Evolutionary conservation across 1,140 invertebrate genomes (phyloP).

Genomic region (Drosophila micromelanica): DNA sequence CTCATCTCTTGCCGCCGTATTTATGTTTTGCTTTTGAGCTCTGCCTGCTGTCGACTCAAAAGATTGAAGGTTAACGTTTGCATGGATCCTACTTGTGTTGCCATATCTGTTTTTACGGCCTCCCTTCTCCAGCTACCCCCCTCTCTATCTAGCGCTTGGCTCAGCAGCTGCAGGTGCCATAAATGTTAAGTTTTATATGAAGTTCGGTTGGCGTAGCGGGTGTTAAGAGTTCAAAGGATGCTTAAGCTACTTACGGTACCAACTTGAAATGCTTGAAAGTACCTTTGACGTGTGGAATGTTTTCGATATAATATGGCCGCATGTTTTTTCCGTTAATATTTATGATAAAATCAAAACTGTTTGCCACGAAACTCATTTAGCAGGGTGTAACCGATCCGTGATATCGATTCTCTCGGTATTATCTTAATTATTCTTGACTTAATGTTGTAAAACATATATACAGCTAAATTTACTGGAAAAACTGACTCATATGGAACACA

Average conservation of each 20-base stretch:
- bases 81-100: slow-evolving; percentile 16
- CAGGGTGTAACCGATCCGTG: too few species aligned
- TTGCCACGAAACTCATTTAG: not conserved
- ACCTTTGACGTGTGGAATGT: slow-evolving; percentile 3
- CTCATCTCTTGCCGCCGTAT: slow-evolving; percentile 34
- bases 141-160: not conserved
- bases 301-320: slow-evolving; percentile 4
- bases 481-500: too few species aligned
- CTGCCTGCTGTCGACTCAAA: slow-evolving; percentile 53
- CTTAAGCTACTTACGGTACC: slow-evolving; percentile 48
- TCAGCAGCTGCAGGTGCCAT: slow-evolving; percentile 73
- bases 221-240: slow-evolving; percentile 43
- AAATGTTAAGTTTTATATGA: slow-evolving; percentile 65
- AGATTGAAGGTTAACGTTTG: slow-evolving; percentile 70
- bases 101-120: slow-evolving; percentile 26
- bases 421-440: too few species aligned
- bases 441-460: too few species aligned
- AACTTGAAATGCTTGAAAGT: slow-evolving; percentile 19
- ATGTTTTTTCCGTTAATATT: not conserved
- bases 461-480: too few species aligned
- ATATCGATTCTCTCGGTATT: too few species aligned
- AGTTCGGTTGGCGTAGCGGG: slow-evolving; percentile 8
- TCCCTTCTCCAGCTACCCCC: not conserved
- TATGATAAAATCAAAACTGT: not conserved
- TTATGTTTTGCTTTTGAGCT: slow-evolving; percentile 70